Percentiles rank a stretch among this genome's conserved stretches.
phyloP scores from a whole-genome alignment of 2,113 vertebrate species.

The Ceyx margarethae region DNA sequence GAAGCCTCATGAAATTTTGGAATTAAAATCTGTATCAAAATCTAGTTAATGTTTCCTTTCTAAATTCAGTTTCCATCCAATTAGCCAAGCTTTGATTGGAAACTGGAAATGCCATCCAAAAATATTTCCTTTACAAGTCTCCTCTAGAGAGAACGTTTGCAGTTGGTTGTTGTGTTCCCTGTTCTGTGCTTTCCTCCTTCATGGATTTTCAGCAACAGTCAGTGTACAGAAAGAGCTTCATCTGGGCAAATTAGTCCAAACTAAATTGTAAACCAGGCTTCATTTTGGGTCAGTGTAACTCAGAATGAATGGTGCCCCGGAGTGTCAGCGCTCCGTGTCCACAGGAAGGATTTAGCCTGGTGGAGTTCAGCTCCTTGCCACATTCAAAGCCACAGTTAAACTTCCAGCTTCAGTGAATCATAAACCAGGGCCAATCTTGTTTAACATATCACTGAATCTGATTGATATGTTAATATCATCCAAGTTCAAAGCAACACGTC shows the following conservation, averaged over 20 bases:
- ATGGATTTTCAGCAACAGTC: neutral
- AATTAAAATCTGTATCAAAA: constrained; percentile 1
- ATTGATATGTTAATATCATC: constrained; percentile 67
- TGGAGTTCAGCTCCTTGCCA: neutral
- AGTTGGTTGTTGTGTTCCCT: neutral
- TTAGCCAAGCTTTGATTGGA: constrained; percentile 35
- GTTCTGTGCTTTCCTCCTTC: neutral
- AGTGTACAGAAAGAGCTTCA: neutral
- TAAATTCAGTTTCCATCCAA: constrained; percentile 43
- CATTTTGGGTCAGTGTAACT: neutral
- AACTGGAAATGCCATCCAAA: constrained; percentile 41
- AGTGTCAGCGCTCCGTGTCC: neutral
- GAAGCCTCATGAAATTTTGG: neutral
- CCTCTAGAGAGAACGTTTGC: neutral
- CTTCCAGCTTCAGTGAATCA: constrained; percentile 6
- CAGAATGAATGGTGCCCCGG: neutral
- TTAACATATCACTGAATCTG: constrained; percentile 59
- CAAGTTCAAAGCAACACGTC: constrained; percentile 72
- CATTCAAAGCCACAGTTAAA: neutral
- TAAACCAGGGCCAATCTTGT: constrained; percentile 54
- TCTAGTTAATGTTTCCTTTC: constrained; percentile 39
- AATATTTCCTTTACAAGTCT: constrained; percentile 19
- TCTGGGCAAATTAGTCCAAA: neutral
- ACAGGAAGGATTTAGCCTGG: neutral
- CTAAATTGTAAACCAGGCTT: neutral